These are phyloP conservation scores for Ptychochromis oligacanthus DNA, from an alignment of 2,113 vertebrate species.

Conservation along the genomic window DNA sequence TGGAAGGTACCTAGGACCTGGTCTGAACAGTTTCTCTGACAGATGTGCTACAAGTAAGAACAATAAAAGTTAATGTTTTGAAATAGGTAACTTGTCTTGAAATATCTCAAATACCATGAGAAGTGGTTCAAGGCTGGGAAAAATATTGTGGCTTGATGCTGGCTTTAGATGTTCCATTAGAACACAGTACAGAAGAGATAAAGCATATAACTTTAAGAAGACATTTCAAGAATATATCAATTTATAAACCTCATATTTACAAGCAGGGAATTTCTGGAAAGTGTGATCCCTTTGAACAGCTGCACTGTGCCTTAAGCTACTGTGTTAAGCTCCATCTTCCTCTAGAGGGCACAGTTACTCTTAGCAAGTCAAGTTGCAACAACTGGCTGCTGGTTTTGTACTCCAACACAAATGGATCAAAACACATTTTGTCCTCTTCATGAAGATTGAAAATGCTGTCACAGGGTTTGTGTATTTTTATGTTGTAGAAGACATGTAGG, in stretches of 20 bases:
- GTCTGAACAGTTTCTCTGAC: background rate
- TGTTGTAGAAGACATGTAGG: background rate
- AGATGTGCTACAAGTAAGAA: no score
- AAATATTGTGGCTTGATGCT: background rate
- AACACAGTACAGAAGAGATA: background rate
- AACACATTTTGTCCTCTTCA: background rate
- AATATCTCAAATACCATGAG: background rate
- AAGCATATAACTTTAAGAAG: background rate
- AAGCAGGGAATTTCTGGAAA: background rate
- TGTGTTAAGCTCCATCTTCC: background rate
- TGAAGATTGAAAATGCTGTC: background rate
- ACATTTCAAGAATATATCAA: background rate
- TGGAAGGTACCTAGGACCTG: background rate
- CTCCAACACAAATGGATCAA: background rate
- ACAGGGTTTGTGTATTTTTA: background rate
- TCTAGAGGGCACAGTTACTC: slow-evolving; percentile 50
- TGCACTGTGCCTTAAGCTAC: background rate
- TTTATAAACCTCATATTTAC: background rate
- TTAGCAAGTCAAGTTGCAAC: background rate
- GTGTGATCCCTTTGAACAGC: background rate
- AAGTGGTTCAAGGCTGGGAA: background rate
- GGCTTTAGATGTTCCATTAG: background rate
- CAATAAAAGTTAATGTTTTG: no score
- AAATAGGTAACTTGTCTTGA: background rate
- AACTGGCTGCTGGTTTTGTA: background rate